Percentiles rank a stretch among this genome's conserved stretches.
Evolutionary conservation across 2,888 invertebrate genomes (phyloP).

Genomic region (Sarcophaga variegata): DNA sequence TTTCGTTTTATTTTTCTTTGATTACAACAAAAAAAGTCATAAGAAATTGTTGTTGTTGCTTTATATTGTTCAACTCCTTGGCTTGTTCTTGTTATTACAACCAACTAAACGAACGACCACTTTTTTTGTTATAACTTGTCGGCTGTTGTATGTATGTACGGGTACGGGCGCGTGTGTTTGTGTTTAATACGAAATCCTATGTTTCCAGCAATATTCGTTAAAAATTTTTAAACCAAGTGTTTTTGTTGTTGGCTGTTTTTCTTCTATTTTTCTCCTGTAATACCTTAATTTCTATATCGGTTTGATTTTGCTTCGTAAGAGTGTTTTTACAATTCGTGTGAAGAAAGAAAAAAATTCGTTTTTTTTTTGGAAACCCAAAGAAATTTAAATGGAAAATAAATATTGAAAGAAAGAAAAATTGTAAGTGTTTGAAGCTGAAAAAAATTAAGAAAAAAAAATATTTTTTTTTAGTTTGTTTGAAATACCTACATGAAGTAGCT

Average conservation of each 20-base stretch:
- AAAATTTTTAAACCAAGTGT: neutral
- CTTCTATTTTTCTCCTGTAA: neutral
- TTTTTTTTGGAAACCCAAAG: too few relatives aligned
- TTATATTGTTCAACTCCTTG: constrained; percentile 29
- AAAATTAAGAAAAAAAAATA: too few relatives aligned
- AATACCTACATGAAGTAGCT: too few relatives aligned
- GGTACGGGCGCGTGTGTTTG: too few relatives aligned
- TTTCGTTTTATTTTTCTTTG: constrained; percentile 3
- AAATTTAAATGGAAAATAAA: neutral
- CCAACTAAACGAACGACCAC: neutral
- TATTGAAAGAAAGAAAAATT: neutral
- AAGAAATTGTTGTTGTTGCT: constrained; percentile 8
- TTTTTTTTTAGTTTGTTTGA: too few relatives aligned
- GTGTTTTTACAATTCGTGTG: neutral
- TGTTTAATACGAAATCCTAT: neutral
- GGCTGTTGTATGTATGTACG: neutral
- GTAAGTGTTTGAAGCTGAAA: neutral
- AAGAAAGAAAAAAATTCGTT: neutral
- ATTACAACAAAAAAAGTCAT: neutral
- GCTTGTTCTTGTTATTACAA: neutral
- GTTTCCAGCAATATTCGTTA: neutral
- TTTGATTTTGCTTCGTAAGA: neutral
- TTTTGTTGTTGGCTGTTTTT: neutral
- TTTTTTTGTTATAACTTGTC: neutral
- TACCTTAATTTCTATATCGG: neutral